These are phyloP conservation scores for Macheiramphus alcinus DNA, from an alignment of 2,113 vertebrate genomes.

Conservation along the genomic window DNA sequence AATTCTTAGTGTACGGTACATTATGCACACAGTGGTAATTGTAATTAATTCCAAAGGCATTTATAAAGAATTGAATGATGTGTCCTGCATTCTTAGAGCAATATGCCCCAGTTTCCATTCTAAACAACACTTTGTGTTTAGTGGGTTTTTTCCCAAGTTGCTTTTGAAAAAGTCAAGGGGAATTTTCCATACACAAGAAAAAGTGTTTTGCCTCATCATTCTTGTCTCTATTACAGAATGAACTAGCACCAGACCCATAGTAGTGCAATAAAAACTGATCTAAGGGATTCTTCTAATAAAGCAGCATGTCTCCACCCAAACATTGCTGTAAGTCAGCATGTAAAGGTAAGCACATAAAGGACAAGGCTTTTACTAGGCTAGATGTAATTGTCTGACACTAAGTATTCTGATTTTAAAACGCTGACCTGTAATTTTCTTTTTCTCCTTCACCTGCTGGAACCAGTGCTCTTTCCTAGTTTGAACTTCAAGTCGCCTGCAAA, in stretches of 20 bases:
- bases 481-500: not conserved
- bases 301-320: not conserved
- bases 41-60: not conserved
- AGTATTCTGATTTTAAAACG: not conserved
- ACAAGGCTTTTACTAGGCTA: not conserved
- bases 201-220: not conserved
- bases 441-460: not conserved
- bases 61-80: not conserved
- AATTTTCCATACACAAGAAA: not conserved
- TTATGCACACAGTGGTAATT: not conserved
- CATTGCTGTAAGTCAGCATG: not conserved
- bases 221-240: not conserved
- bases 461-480: not conserved
- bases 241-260: not conserved
- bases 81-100: not conserved
- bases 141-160: rapidly evolving
- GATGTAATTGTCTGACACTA: not conserved
- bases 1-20: not conserved
- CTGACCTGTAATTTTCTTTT: not conserved
- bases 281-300: not conserved
- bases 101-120: not conserved
- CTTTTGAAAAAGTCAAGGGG: not conserved
- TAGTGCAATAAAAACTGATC: not conserved
- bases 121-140: not conserved
- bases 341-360: not conserved